Evolutionary conservation across 2,888 invertebrate species (phyloP).

Genomic region (Acleris holmiana): DNA sequence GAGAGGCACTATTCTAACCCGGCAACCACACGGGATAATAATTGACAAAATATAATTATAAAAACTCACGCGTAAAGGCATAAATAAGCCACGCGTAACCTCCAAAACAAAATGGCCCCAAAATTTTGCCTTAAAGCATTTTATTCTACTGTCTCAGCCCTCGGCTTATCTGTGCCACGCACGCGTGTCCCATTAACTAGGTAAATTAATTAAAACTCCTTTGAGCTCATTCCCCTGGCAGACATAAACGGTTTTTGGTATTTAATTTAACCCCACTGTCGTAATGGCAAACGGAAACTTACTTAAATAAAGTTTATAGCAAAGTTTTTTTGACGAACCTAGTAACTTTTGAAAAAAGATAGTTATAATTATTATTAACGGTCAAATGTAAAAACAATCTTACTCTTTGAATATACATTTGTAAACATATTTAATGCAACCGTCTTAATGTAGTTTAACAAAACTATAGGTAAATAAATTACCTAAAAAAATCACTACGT

Average conservation of each 20-base stretch:
- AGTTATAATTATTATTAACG: too few relatives aligned
- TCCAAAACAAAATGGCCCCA: not conserved
- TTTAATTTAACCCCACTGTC: constrained; percentile 12
- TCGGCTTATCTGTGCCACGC: constrained; percentile 27
- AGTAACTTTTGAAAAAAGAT: too few relatives aligned
- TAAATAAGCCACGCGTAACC: not conserved
- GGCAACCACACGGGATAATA: too few relatives aligned
- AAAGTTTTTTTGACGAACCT: too few relatives aligned
- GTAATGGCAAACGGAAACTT: not conserved
- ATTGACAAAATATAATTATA: too few relatives aligned
- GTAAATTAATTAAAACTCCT: constrained; percentile 33
- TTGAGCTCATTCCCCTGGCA: constrained; percentile 15
- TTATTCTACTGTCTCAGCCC: not conserved
- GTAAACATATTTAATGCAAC: not conserved
- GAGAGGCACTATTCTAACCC: too few relatives aligned
- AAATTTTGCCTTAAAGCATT: not conserved
- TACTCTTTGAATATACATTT: too few relatives aligned
- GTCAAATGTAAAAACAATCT: too few relatives aligned
- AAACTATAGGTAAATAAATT: not conserved
- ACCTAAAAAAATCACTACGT: not conserved
- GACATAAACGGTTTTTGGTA: constrained; percentile 26
- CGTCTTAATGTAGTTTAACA: not conserved
- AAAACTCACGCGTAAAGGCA: too few relatives aligned
- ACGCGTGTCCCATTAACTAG: constrained; percentile 26
- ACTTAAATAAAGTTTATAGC: not conserved